A percentile compares a stretch with the other conserved stretches of the same genome.
These are phyloP conservation scores for Cremastinae sp. DNA, from an alignment of 2,888 invertebrate species.

Conservation along the genomic window DNA sequence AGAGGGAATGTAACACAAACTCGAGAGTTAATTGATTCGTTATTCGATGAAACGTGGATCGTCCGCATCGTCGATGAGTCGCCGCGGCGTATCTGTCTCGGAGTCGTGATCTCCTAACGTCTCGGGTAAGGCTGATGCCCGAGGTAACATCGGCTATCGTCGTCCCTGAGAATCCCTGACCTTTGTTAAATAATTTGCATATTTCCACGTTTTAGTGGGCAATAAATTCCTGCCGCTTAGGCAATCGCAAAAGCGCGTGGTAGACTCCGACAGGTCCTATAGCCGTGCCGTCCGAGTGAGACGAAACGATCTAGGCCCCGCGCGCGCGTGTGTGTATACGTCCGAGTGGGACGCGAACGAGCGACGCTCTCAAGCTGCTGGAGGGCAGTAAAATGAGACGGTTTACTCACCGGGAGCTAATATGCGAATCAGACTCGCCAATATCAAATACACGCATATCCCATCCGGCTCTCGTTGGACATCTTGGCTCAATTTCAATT, in stretches of 20 bases:
- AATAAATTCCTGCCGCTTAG: slow-evolving; percentile 77
- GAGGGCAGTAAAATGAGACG: slow-evolving; percentile 70
- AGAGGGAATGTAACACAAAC: slow-evolving; percentile 40
- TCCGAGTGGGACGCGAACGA: slow-evolving; percentile 61
- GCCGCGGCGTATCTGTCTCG: slow-evolving; percentile 27
- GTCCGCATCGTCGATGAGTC: slow-evolving; percentile 22
- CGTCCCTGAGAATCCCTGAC: slow-evolving; percentile 74
- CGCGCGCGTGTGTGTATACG: slow-evolving; percentile 3
- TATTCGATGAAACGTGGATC: slow-evolving; percentile 59
- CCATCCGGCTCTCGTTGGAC: slow-evolving; percentile 42
- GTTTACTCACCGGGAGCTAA: slow-evolving; percentile 71
- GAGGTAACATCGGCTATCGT: slow-evolving; percentile 41
- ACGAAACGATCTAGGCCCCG: slow-evolving; percentile 61
- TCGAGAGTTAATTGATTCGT: slow-evolving; percentile 64
- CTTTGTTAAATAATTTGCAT: slow-evolving; percentile 77
- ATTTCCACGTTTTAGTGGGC: slow-evolving; percentile 75
- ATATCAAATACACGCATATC: slow-evolving; percentile 45
- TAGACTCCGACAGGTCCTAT: slow-evolving; percentile 66
- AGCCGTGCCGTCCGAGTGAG: slow-evolving; percentile 65
- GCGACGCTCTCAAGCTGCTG: slow-evolving; percentile 62
- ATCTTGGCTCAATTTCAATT: slow-evolving; percentile 37
- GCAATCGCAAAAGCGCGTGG: slow-evolving; percentile 72
- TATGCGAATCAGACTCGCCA: slow-evolving; percentile 52
- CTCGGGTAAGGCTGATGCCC: neutral
- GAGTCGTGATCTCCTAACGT: neutral